phyloP scores from a whole-genome alignment of 53 echinoderm and acorn worm genomes.

The Patiria pectinifera region DNA sequence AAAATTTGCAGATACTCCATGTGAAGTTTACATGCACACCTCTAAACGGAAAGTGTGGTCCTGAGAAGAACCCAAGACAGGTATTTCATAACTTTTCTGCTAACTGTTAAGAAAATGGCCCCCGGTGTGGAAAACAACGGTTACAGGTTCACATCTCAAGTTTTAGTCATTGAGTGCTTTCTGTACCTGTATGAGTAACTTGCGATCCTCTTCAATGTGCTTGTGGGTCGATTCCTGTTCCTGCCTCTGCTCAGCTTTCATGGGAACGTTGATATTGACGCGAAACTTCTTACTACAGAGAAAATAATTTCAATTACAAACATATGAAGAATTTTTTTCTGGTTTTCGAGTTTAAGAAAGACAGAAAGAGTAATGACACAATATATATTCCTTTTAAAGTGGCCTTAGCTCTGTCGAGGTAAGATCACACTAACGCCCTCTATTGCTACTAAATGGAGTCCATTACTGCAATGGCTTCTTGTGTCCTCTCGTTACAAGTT shows the following conservation, averaged over 20 bases:
- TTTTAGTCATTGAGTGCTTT: not conserved
- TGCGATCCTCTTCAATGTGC: slow-evolving; percentile 98
- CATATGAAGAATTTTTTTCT: not conserved
- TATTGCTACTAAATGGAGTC: no score
- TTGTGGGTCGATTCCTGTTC: slow-evolving; percentile 99
- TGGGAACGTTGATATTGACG: slow-evolving; percentile 98
- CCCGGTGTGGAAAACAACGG: not conserved
- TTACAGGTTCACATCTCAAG: not conserved
- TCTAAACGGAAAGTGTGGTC: no score
- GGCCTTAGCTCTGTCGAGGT: no score
- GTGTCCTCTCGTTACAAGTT: no score
- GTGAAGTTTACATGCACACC: no score
- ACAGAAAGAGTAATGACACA: no score
- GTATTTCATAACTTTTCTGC: not conserved
- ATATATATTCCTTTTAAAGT: no score
- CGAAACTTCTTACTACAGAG: slow-evolving; percentile 87
- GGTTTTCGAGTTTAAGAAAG: no score
- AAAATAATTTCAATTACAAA: not conserved
- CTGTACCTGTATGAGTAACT: slow-evolving; percentile 94
- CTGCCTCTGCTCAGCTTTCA: slow-evolving; percentile 99
- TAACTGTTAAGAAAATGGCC: not conserved
- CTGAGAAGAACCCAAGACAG: no score
- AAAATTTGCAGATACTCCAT: no score
- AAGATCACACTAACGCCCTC: no score
- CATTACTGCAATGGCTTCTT: no score